Evolutionary conservation across 2,888 invertebrate genomes (phyloP).

Genomic region (Autographa pulchrina): DNA sequence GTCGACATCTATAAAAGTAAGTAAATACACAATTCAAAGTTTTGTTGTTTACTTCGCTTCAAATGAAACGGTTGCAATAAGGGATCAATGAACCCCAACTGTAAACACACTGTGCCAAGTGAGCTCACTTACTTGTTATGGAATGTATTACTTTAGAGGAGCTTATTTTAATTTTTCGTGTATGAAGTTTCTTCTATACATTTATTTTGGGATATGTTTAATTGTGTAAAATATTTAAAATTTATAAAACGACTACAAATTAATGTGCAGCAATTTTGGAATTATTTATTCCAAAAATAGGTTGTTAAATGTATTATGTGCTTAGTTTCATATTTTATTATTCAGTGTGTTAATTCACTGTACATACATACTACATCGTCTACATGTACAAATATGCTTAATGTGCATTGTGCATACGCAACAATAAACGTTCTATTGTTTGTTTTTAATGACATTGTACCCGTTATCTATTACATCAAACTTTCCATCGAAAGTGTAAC

Average conservation of each 20-base stretch:
- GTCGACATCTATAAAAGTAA: constrained; percentile 87
- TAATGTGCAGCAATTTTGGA: no score
- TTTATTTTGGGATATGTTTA: no score
- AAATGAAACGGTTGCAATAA: not conserved
- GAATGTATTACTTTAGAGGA: not conserved
- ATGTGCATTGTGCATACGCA: not conserved
- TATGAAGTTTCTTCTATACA: not conserved
- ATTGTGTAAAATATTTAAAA: no score
- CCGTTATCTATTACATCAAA: constrained; percentile 2
- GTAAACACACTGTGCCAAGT: constrained; percentile 9
- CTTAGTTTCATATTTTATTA: no score
- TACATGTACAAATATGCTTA: no score
- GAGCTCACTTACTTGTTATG: not conserved
- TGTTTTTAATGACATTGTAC: not conserved
- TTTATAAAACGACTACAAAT: no score
- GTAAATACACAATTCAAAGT: constrained; percentile 36
- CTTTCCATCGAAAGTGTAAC: constrained; percentile 21
- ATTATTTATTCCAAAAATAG: no score
- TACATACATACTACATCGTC: no score
- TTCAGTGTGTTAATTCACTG: no score
- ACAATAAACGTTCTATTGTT: not conserved
- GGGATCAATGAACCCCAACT: not conserved
- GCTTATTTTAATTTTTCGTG: no score
- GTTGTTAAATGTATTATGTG: no score
- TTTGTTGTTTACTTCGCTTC: not conserved